Base-by-base conservation (phyloP, 2,797 vertebrate genomes). In the Oreochromis grahami region DNA sequence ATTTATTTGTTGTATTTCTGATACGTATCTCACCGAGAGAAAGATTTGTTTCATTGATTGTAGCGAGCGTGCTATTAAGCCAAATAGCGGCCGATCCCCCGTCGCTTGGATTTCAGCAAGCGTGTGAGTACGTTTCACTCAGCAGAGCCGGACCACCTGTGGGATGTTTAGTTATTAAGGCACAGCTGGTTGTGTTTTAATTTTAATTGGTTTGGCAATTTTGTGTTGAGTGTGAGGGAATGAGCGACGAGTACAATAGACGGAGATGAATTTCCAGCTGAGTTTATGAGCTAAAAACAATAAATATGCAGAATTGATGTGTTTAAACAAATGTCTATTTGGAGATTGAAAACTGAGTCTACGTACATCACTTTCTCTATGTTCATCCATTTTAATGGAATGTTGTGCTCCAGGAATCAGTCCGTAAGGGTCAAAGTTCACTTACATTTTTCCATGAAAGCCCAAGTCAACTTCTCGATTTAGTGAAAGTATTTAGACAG, bases 11-110 rank as follows among this genome's bases (percentile, higher is more conserved):
- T 80, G 56, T 74, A 82, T 88, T 89, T 88, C 53, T 74, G 63
- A 86, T 88, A 56, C 76, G 65, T 32, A 68, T 86, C 85, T 83
- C 80, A 2, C 88, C 55, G 81, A 84, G 34, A 43, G 77, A 58
- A 58, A 65, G 78, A 90, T 89, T 82, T 81, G 82, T 93, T 81
- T 83, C 86, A 89, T 82, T 82, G 88, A 91, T 91, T 88, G 70
- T 84, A 81, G 86, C 12, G 53, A 84, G 86, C 5, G 81, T 38
- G 77, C 90, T 63, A 86, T 91, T 88, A 89, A 88, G 65, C 77
- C 17, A 26, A 52, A 50, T 56, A 78, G 63, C 3, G 6, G 32
- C 80, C 17, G 60, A 80, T 84, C 74, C 55, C 87, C 84, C 1
- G 3, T 78, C 7, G 13, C 17, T 55, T 1, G 14, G 78, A 81